Evolutionary conservation across 2,113 vertebrate genomes (phyloP).

Genomic region (Machaerirhynchus nigripectus): DNA sequence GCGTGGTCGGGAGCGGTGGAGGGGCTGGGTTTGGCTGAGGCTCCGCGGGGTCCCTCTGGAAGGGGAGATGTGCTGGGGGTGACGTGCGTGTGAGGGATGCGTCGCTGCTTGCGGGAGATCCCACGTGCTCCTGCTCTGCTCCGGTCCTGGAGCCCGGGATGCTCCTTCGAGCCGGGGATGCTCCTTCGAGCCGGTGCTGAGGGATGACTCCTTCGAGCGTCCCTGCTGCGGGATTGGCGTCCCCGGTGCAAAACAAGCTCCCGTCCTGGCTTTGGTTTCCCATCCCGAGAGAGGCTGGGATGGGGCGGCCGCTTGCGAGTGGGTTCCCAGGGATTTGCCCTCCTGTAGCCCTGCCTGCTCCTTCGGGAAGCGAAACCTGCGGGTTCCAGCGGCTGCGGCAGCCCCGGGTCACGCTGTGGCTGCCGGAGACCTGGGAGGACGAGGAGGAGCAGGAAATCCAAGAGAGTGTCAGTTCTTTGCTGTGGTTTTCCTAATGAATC

Average conservation of each 20-base stretch:
- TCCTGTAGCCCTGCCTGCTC: neutral
- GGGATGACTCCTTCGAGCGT: accelerated
- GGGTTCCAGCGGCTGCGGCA: neutral
- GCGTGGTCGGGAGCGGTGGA: accelerated
- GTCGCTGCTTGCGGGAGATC: neutral
- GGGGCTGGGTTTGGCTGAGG: neutral
- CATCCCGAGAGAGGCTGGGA: accelerated
- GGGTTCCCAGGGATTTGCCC: neutral
- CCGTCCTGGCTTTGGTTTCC: neutral
- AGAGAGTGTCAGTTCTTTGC: neutral
- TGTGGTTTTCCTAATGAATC: slow-evolving; percentile 22
- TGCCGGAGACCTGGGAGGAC: neutral
- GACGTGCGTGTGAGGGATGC: accelerated
- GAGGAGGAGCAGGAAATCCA: slow-evolving; percentile 24
- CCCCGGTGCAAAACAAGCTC: neutral
- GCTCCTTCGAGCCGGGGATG: neutral
- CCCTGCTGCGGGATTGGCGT: neutral
- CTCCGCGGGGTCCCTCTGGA: no score
- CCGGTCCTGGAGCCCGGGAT: accelerated
- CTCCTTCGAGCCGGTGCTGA: neutral
- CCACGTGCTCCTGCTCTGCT: neutral
- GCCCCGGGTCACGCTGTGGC: neutral
- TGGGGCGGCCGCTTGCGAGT: neutral
- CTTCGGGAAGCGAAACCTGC: neutral
- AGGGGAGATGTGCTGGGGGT: neutral